These are phyloP conservation scores for Phoxinus phoxinus DNA, from an alignment of 2,113 vertebrate species.

Conservation along the genomic window DNA sequence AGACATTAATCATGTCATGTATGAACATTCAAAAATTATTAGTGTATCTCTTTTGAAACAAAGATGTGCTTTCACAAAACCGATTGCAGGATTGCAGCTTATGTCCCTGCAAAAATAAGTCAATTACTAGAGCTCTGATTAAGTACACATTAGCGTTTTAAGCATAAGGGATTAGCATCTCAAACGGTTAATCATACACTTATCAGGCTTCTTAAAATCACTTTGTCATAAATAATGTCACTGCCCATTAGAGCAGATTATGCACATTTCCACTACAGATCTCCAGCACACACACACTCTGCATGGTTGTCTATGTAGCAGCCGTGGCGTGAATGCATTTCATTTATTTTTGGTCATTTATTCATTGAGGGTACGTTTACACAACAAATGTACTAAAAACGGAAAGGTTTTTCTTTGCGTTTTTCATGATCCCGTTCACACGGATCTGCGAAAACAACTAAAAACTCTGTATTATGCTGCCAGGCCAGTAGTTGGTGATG, in stretches of 20 bases:
- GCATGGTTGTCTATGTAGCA: background rate
- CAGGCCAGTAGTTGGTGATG: too few species aligned
- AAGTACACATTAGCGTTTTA: slow-evolving; percentile 4
- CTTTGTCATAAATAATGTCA: slow-evolving; percentile 16
- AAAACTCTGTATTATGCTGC: too few species aligned
- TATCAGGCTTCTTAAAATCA: slow-evolving; percentile 9
- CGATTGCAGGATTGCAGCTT: background rate
- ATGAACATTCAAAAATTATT: background rate
- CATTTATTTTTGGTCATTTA: too few species aligned
- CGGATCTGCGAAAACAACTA: too few species aligned
- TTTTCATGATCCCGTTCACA: too few species aligned
- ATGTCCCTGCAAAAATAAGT: slow-evolving; percentile 2
- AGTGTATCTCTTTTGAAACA: background rate
- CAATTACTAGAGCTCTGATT: slow-evolving; percentile 11
- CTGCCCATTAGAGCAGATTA: slow-evolving; percentile 7
- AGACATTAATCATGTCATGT: slow-evolving; percentile 34
- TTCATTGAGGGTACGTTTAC: too few species aligned
- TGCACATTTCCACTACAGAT: background rate
- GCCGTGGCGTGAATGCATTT: background rate
- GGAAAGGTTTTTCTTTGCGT: too few species aligned
- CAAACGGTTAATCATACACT: background rate
- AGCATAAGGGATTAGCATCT: slow-evolving; percentile 21
- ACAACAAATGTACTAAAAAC: too few species aligned
- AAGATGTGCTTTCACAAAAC: background rate
- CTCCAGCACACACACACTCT: slow-evolving; percentile 13